A percentile compares a stretch with the other conserved stretches of the same genome.
phyloP scores from a whole-genome alignment of 1,140 invertebrate species.

The Heterodera schachtii region DNA sequence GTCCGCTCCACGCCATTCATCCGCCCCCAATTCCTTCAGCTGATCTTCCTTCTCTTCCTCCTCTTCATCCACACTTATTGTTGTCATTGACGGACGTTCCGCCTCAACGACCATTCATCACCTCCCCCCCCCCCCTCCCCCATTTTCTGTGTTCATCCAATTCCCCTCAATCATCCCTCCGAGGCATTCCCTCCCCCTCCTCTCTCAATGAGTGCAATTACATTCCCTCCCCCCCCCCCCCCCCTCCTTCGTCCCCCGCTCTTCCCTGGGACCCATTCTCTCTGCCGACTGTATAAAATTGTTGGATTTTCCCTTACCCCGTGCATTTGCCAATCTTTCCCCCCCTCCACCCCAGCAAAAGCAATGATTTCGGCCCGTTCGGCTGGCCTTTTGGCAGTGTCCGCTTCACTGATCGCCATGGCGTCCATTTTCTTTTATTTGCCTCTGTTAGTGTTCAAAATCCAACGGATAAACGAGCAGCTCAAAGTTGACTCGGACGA shows the following conservation, averaged over 20 bases:
- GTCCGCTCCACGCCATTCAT: background rate
- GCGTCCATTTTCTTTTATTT: constrained; percentile 54
- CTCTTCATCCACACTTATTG: background rate
- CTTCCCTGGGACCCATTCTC: background rate
- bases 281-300: background rate
- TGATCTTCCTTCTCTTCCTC: background rate
- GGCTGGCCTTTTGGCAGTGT: constrained; percentile 57
- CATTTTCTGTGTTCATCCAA: too few relatives aligned
- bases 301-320: background rate
- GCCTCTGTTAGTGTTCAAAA: constrained; percentile 56
- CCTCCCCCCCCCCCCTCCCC: too few relatives aligned
- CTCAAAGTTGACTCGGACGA: constrained; percentile 59
- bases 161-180: too few relatives aligned
- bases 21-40: background rate
- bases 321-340: background rate
- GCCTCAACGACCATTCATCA: too few relatives aligned
- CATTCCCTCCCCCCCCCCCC: too few relatives aligned
- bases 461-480: constrained; percentile 58
- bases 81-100: too few relatives aligned
- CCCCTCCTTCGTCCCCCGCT: too few relatives aligned
- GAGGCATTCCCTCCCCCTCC: too few relatives aligned
- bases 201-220: too few relatives aligned
- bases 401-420: constrained; percentile 48
- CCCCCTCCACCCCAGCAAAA: background rate
- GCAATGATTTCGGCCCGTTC: constrained; percentile 51